Conservation (phyloP, 2,113 vertebrate genomes). For the Elgaria multicarinata region DNA sequence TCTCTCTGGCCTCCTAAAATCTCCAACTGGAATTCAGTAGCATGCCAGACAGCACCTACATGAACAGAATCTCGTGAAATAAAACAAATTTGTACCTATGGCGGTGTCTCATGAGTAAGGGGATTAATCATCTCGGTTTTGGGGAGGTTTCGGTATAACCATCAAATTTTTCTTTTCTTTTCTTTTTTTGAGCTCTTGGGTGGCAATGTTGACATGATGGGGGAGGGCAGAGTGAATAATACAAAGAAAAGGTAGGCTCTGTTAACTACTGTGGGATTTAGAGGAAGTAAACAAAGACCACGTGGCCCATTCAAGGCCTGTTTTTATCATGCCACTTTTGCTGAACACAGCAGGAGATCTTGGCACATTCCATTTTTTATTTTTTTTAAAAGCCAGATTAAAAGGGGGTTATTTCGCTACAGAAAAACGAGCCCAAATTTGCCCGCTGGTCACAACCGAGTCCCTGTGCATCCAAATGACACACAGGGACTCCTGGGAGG, state of each 20-base stretch:
- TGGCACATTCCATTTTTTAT: too few species aligned
- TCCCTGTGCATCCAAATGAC: too few species aligned
- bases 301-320: too few species aligned
- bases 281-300: too few species aligned
- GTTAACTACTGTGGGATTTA: background rate
- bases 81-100: background rate
- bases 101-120: background rate
- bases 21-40: background rate
- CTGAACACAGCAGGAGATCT: too few species aligned
- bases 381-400: too few species aligned
- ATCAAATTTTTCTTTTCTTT: background rate
- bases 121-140: background rate
- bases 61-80: background rate
- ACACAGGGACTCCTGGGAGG: too few species aligned
- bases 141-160: background rate
- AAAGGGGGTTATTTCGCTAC: too few species aligned
- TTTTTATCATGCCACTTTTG: too few species aligned
- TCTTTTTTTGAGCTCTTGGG: background rate
- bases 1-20: background rate
- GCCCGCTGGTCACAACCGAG: too few species aligned
- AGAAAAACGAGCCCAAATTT: too few species aligned
- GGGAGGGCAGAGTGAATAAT: background rate
- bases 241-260: background rate
- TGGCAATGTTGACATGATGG: background rate
- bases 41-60: slow-evolving; percentile 2